A percentile compares a stretch with the other conserved stretches of the same genome.
phyloP scores from a whole-genome alignment of 2,113 vertebrate genomes.

The Pseudopodoces humilis region DNA sequence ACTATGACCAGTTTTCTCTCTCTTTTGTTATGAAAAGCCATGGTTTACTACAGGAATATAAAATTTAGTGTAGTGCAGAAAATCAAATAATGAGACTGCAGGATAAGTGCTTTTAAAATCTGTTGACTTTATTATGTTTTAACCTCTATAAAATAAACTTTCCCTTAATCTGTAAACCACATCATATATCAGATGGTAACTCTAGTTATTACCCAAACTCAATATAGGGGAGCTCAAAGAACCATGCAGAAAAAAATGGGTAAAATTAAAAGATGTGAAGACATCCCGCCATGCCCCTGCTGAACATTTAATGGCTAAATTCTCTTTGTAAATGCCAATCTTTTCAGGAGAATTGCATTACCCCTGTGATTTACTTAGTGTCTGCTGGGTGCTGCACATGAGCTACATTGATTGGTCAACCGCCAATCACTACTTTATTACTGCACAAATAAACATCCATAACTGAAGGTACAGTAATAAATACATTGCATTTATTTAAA shows the following conservation, averaged over 20 bases:
- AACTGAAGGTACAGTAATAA: not conserved
- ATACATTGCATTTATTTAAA: not conserved
- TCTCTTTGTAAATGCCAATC: not conserved
- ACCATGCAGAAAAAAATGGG: not conserved
- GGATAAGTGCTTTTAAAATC: not conserved
- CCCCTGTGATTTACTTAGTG: not conserved
- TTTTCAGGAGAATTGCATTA: not conserved
- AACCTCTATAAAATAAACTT: not conserved
- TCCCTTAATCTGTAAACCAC: not conserved
- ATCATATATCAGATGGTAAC: not conserved
- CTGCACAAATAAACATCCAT: not conserved
- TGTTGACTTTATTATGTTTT: not conserved
- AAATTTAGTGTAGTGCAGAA: not conserved
- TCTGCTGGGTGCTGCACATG: not conserved
- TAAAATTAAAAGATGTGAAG: not conserved
- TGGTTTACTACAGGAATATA: not conserved
- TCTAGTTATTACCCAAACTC: not conserved
- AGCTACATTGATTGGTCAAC: not conserved
- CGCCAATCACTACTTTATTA: not conserved
- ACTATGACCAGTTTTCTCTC: rapidly evolving
- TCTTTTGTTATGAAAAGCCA: not conserved
- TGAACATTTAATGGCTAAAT: not conserved
- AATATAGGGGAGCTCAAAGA: not conserved
- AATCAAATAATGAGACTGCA: not conserved
- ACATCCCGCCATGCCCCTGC: not conserved